phyloP scores from a whole-genome alignment of 2,113 vertebrate genomes.

The Gallinago media region DNA sequence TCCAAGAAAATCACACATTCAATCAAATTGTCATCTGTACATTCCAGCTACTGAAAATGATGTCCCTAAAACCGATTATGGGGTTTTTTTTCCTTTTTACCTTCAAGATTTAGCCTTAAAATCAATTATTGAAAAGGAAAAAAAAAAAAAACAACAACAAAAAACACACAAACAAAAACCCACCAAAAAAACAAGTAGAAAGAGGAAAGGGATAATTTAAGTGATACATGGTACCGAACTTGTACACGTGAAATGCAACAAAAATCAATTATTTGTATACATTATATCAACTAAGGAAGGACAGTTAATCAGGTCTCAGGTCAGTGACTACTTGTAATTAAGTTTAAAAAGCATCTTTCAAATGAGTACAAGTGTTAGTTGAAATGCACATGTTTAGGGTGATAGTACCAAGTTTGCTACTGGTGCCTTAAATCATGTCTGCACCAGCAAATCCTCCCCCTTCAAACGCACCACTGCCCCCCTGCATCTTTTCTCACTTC shows the following conservation, averaged over 20 bases:
- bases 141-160: not conserved
- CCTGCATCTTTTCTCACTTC: not conserved
- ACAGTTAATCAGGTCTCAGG: not conserved
- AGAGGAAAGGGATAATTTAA: not conserved
- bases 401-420: not conserved
- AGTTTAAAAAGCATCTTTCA: not conserved
- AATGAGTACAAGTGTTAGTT: not conserved
- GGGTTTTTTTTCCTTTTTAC: not conserved
- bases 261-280: not conserved
- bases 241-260: not conserved
- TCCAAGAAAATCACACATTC: not conserved
- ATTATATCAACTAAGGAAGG: not conserved
- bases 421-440: not conserved
- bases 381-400: not conserved
- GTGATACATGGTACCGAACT: not conserved
- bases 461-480: not conserved
- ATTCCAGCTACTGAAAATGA: slow-evolving; percentile 8
- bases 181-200: not conserved
- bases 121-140: not conserved
- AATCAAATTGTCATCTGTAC: not conserved
- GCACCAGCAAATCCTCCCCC: not conserved
- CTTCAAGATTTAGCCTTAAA: not conserved
- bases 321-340: not conserved
- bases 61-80: not conserved
- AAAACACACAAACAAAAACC: too few species aligned